Conservation (phyloP, 2,797 vertebrate species). For the Sphenopsis melanotis region DNA sequence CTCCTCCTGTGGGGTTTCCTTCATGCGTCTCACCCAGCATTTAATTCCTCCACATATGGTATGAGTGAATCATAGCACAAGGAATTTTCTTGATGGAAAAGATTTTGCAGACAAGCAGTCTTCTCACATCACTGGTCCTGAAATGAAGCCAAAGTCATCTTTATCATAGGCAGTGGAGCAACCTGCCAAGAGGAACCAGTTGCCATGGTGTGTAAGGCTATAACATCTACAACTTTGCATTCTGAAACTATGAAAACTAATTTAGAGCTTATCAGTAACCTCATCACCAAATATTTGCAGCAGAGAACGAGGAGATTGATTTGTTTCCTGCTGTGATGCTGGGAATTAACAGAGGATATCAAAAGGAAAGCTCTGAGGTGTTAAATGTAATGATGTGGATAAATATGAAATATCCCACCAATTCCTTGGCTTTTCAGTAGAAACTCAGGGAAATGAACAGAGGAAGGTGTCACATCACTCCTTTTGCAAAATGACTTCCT, state of each 20-base stretch:
- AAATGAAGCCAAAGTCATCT: slow-evolving; percentile 1
- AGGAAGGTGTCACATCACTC: background rate
- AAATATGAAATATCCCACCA: background rate
- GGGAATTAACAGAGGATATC: slow-evolving; percentile 22
- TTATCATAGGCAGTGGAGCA: background rate
- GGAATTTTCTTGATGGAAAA: slow-evolving; percentile 1
- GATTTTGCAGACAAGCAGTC: background rate
- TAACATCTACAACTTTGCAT: background rate
- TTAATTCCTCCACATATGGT: background rate
- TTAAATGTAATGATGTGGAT: background rate
- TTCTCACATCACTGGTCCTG: background rate
- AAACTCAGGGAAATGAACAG: background rate
- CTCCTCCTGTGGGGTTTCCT: slow-evolving; percentile 37
- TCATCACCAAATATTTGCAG: slow-evolving; percentile 14
- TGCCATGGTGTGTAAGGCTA: background rate
- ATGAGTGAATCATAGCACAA: background rate
- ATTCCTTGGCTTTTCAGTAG: background rate
- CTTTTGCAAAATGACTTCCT: background rate
- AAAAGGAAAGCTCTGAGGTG: background rate
- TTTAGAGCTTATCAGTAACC: background rate
- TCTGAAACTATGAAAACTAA: background rate
- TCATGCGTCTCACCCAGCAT: background rate
- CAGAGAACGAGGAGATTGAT: background rate
- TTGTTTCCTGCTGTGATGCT: slow-evolving; percentile 8
- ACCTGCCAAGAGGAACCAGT: background rate